A percentile compares a stretch with the other conserved stretches of the same genome.
These are phyloP conservation scores for Cyphomyrmex costatus DNA, from an alignment of 1,140 invertebrate genomes.

Conservation along the genomic window DNA sequence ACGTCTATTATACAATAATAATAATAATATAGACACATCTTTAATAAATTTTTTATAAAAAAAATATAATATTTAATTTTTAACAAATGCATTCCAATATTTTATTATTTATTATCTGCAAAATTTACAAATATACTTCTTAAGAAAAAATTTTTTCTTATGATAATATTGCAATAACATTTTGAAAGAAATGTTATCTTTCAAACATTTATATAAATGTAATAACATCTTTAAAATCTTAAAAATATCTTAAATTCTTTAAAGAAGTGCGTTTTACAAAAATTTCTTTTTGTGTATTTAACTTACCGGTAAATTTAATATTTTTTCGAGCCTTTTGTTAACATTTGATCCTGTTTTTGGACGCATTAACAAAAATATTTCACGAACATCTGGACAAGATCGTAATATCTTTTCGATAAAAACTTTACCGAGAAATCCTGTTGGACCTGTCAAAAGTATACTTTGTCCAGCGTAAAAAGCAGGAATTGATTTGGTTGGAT, in stretches of 20 bases:
- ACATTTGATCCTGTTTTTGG: slow-evolving; percentile 89
- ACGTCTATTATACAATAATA: too few species aligned
- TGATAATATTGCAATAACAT: neutral
- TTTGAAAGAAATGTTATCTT: neutral
- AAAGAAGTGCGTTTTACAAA: neutral
- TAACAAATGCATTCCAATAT: neutral
- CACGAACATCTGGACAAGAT: slow-evolving; percentile 90
- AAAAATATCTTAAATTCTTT: neutral
- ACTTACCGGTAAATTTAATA: slow-evolving; percentile 86
- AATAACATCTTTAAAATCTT: neutral
- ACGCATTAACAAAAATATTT: slow-evolving; percentile 91
- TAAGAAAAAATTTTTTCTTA: neutral
- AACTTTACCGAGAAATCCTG: slow-evolving; percentile 92
- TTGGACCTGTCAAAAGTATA: slow-evolving; percentile 88
- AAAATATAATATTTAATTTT: neutral
- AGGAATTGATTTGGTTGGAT: neutral
- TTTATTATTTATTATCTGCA: neutral
- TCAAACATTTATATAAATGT: neutral
- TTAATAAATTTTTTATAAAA: neutral
- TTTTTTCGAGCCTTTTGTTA: slow-evolving; percentile 89
- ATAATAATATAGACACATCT: too few species aligned
- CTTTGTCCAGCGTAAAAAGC: slow-evolving; percentile 81
- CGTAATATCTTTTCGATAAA: slow-evolving; percentile 93
- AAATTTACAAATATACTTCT: neutral
- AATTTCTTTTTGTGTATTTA: neutral